Conservation (phyloP, 2,888 invertebrate species). For the Ischnus inquisitorius region DNA sequence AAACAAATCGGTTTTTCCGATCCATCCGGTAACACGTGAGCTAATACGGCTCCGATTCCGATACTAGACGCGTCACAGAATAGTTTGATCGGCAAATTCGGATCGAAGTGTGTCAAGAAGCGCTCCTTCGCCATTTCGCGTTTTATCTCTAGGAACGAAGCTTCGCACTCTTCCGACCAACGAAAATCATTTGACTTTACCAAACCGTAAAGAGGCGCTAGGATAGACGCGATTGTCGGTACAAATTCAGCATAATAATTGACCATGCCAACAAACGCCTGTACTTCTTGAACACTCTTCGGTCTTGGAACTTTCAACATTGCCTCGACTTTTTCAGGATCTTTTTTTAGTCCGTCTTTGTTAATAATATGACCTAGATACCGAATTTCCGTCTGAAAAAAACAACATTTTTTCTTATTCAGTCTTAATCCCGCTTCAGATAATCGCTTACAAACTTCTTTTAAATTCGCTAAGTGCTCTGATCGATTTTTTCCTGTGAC, state of each 20-base stretch:
- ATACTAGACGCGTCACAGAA: conserved; percentile 69
- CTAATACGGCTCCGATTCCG: conserved; percentile 77
- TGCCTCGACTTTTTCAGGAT: conserved; percentile 75
- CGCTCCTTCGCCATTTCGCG: conserved; percentile 58
- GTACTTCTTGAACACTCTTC: conserved; percentile 71
- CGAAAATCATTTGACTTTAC: conserved; percentile 36
- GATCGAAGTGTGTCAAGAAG: conserved; percentile 68
- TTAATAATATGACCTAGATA: conserved; percentile 79
- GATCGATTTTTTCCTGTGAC: conserved; percentile 72
- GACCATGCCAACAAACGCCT: conserved; percentile 78
- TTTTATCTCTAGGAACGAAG: conserved; percentile 78
- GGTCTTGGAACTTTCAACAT: conserved; percentile 76
- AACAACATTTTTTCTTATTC: conserved; percentile 76
- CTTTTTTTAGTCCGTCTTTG: conserved; percentile 77
- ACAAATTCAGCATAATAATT: conserved; percentile 83
- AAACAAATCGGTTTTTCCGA: conserved; percentile 75
- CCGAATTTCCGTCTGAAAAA: conserved; percentile 69
- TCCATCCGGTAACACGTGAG: conserved; percentile 74
- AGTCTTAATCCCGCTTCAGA: conserved; percentile 73
- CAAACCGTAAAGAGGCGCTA: conserved; percentile 77
- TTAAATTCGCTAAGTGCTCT: conserved; percentile 73
- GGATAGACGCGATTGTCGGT: conserved; percentile 73
- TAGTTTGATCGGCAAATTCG: conserved; percentile 57
- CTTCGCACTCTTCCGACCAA: conserved; percentile 76
- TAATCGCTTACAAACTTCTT: conserved; percentile 72